These are phyloP conservation scores for Dione juno DNA, from an alignment of 2,888 invertebrate genomes.

Conservation along the genomic window DNA sequence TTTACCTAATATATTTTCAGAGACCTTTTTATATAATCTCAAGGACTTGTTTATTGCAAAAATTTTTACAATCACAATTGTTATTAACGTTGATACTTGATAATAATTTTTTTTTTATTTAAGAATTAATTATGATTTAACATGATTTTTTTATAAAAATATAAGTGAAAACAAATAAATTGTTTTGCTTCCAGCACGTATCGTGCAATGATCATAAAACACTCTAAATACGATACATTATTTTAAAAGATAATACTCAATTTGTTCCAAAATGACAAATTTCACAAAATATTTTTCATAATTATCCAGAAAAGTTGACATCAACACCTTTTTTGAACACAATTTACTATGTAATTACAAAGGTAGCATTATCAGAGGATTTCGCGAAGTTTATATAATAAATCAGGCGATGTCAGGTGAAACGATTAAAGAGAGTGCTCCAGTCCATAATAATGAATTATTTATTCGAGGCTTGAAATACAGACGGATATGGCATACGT, in stretches of 20 bases:
- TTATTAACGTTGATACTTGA: background rate
- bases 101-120: background rate
- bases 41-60: background rate
- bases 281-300: background rate
- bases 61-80: background rate
- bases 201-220: background rate
- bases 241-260: background rate
- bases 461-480: slow-evolving; percentile 32
- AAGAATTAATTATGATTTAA: too few relatives aligned
- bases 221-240: background rate
- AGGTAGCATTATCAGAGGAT: slow-evolving; percentile 1
- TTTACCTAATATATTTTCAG: slow-evolving; percentile 22
- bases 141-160: too few relatives aligned
- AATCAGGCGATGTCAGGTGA: slow-evolving; percentile 27
- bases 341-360: slow-evolving; percentile 18
- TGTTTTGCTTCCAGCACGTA: too few relatives aligned
- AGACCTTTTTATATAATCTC: background rate
- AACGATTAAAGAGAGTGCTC: slow-evolving; percentile 32
- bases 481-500: slow-evolving; percentile 31
- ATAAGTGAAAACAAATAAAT: too few relatives aligned
- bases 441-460: slow-evolving; percentile 22
- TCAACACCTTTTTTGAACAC: slow-evolving; percentile 2
- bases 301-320: background rate
- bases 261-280: background rate
- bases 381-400: slow-evolving; percentile 18